These are phyloP conservation scores for Cheirogaleus medius DNA, from an alignment of 2,113 vertebrate genomes.

Conservation along the genomic window DNA sequence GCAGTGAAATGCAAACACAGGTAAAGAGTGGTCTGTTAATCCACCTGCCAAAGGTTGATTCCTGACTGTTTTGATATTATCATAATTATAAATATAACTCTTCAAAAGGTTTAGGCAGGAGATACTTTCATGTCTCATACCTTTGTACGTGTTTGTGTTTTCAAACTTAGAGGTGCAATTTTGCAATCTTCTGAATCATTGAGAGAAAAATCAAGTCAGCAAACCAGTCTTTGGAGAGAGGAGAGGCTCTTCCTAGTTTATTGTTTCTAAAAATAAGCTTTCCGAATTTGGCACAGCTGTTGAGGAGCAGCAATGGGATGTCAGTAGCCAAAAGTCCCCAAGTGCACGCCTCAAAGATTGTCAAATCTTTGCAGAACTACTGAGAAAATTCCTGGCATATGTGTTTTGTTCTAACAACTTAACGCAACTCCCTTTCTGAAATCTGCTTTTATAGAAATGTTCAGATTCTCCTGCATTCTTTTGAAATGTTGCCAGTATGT, in stretches of 20 bases:
- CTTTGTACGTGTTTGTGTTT: not conserved
- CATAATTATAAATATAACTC: not conserved
- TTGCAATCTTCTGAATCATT: not conserved
- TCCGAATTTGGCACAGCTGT: slow-evolving; percentile 41
- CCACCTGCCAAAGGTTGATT: not conserved
- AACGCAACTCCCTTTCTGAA: slow-evolving; percentile 47
- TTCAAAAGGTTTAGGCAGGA: not conserved
- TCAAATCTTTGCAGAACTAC: not conserved
- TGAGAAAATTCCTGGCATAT: slow-evolving; percentile 34
- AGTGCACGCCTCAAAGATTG: not conserved
- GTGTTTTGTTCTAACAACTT: slow-evolving; percentile 29
- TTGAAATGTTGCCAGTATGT: slow-evolving; percentile 12
- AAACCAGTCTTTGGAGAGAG: slow-evolving; percentile 17
- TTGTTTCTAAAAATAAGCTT: slow-evolving; percentile 71
- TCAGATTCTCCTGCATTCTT: slow-evolving; percentile 52
- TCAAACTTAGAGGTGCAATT: not conserved
- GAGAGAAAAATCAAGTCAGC: not conserved
- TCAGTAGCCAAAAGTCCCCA: slow-evolving; percentile 60
- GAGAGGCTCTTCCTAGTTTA: slow-evolving; percentile 3
- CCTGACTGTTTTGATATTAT: not conserved
- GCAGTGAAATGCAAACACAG: not conserved
- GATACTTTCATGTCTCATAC: not conserved
- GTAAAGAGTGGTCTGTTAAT: not conserved
- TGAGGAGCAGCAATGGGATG: not conserved
- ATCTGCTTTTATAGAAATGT: slow-evolving; percentile 57